Conservation (phyloP, 2,113 vertebrate genomes). For the Orthonyx spaldingii region DNA sequence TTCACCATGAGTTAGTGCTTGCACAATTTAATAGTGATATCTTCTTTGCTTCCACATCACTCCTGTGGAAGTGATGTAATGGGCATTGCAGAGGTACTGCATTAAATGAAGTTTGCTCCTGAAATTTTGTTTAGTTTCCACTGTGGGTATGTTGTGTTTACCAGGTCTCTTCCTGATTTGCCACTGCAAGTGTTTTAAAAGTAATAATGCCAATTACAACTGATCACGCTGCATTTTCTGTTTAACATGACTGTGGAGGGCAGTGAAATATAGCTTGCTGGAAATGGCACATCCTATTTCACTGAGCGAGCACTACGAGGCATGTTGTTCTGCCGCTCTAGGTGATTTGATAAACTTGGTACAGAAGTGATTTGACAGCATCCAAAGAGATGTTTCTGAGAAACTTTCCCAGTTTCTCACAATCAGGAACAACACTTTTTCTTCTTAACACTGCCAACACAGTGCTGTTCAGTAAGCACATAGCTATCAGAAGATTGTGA, state of each 20-base stretch:
- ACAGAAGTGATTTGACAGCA: background rate
- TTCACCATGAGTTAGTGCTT: background rate
- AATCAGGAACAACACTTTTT: background rate
- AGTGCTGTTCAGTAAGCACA: background rate
- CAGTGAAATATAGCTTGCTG: background rate
- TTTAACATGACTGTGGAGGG: background rate
- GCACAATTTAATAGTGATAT: background rate
- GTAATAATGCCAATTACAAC: background rate
- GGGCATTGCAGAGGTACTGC: background rate
- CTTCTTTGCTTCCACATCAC: background rate
- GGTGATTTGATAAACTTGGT: background rate
- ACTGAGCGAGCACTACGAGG: background rate
- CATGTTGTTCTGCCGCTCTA: background rate
- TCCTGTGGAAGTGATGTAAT: background rate
- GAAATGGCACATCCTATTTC: background rate
- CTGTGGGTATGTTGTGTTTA: accelerated
- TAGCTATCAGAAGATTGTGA: background rate
- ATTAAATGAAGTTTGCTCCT: background rate
- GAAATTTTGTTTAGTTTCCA: background rate
- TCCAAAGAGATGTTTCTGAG: background rate
- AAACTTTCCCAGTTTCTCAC: background rate
- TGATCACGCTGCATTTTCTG: background rate
- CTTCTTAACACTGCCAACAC: background rate
- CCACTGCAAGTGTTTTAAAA: background rate
- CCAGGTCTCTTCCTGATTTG: background rate